Evolutionary conservation across 2,113 vertebrate genomes (phyloP).

Genomic region (Istiophorus platypterus): DNA sequence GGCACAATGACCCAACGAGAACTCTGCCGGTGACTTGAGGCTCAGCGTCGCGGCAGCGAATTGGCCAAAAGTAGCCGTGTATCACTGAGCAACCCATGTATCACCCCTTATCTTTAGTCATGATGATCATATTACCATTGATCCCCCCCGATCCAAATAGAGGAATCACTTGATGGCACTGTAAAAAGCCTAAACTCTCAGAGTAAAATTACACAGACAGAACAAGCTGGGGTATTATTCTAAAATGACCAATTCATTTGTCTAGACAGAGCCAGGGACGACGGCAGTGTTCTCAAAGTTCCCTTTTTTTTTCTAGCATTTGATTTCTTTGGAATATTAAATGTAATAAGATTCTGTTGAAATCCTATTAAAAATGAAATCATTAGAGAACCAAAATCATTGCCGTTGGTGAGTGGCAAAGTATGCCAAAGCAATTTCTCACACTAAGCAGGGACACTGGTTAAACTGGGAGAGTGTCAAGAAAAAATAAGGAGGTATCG

Average conservation of each 20-base stretch:
- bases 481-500: neutral
- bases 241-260: constrained; percentile 13
- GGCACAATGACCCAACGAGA: constrained; percentile 5
- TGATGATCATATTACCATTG: constrained; percentile 20
- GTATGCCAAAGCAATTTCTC: neutral
- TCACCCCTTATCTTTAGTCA: constrained; percentile 31
- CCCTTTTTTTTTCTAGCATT: neutral
- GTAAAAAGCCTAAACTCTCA: constrained; percentile 9
- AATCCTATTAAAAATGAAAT: constrained; percentile 21
- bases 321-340: constrained; percentile 24
- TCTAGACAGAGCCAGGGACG: neutral
- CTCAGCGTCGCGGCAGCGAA: neutral
- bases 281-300: neutral
- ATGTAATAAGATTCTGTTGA: constrained; percentile 19
- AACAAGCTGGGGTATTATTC: neutral
- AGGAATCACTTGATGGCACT: constrained; percentile 13
- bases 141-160: neutral
- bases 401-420: neutral
- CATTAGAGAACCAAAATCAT: constrained; percentile 6
- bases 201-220: neutral
- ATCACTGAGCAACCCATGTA: constrained; percentile 13
- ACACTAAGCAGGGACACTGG: neutral
- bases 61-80: neutral
- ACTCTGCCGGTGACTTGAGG: constrained; percentile 9
- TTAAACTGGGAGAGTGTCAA: constrained; percentile 8